Evolutionary conservation across 2,797 vertebrate genomes (phyloP), one percentile per base, ranked within the genome.

Genomic region (Ibycter americanus): DNA sequence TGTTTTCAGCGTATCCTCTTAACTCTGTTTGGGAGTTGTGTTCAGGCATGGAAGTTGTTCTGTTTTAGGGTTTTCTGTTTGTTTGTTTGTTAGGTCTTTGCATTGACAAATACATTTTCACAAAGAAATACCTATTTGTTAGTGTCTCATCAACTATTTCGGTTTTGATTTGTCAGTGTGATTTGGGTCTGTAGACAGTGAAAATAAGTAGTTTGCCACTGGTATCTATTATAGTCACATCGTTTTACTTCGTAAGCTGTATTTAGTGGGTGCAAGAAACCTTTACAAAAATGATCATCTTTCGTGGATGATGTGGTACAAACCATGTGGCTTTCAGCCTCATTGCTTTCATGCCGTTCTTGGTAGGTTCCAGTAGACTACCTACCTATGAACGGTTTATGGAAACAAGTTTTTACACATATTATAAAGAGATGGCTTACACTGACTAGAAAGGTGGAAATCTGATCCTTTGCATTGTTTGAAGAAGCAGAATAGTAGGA

Each of bases 1-100:
- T 99, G 99, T 98, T 99, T 99, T 98, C 99, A 99, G 84, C 99
- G 99, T 99, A 99, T 99, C 99, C 99, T 99, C 98, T 98, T 86
- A 46, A 55, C 47, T 44, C 11, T 40, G 31, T 49, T 34, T 21
- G 78, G 47, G 52, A 59, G 23, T 84, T 58, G 36, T 36, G 10
- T 67, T 73, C 40, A 27, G 29, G 54, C 29, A 0, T 83, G 66
- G 58, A 44, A 80, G n/a, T 32, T 83, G 29, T 25, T 87, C 34
- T 73, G 15, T 21, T 83, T 52, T 52, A 7, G 34, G 25, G 5
- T 9, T 49, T 63, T 49, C 55, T n/a, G 13, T 51, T 59, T n/a
- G 13, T 51, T 90, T 32, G 19, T 38, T 91, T 52, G 12, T 83
- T 88, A 63, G 40, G 38, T 42, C 94, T 95, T 78, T 84, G 55